Evolutionary conservation across 2,113 vertebrate species (phyloP).

Genomic region (Saguinus midas): DNA sequence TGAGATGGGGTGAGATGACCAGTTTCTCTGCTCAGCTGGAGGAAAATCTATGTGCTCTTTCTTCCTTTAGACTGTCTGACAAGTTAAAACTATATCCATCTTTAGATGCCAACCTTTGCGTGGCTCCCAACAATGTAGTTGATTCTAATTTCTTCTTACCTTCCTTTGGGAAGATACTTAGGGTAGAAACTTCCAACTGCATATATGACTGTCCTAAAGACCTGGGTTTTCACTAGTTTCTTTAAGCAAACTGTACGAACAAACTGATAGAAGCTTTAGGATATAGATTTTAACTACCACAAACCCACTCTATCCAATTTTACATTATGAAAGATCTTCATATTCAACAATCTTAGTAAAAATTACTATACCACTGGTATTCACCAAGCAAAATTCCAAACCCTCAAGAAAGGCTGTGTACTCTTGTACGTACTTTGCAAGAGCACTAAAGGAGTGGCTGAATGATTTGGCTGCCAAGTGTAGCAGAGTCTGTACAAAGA

Average conservation of each 20-base stretch:
- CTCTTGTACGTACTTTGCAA: conserved; percentile 96
- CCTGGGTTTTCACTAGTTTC: background rate
- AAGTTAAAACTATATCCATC: background rate
- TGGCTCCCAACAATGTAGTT: background rate
- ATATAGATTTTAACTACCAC: background rate
- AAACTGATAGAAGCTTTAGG: background rate
- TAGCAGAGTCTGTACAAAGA: conserved; percentile 96
- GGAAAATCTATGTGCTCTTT: background rate
- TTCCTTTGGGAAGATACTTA: background rate
- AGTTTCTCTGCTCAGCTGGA: background rate
- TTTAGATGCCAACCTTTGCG: background rate
- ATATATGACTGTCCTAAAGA: background rate
- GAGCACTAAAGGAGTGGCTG: conserved; percentile 98
- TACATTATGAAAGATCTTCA: background rate
- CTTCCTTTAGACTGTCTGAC: background rate
- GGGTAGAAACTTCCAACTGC: background rate
- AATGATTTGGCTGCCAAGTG: conserved; percentile 97
- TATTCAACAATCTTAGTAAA: background rate
- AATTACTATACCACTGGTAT: background rate
- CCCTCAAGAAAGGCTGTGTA: background rate
- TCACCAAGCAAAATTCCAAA: background rate
- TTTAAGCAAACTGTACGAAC: background rate
- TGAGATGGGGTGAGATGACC: background rate
- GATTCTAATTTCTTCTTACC: background rate
- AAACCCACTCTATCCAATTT: background rate